phyloP scores from a whole-genome alignment of 2,888 invertebrate species.

The Tinea semifulvella region DNA sequence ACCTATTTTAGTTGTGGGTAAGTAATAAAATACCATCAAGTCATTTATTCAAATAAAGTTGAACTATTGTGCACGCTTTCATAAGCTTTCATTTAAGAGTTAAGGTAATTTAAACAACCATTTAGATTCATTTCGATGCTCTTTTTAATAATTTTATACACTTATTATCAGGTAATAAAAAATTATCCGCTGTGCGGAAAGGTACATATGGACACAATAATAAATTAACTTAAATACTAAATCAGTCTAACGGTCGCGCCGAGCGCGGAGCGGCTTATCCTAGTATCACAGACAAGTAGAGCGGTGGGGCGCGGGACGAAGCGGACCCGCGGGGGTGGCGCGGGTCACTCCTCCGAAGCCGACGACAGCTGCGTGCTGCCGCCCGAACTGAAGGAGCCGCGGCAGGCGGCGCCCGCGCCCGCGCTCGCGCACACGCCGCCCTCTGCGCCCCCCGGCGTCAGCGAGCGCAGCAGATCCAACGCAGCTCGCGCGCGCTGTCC shows the following conservation, averaged over 20 bases:
- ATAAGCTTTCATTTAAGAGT: too few relatives aligned
- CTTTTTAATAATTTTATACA: constrained; percentile 33
- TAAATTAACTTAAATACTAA: constrained; percentile 61
- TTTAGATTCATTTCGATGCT: constrained; percentile 39
- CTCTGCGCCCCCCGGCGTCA: constrained; percentile 50
- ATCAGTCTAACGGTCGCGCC: constrained; percentile 65
- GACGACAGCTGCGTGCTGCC: constrained; percentile 70
- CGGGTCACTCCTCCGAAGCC: constrained; percentile 67
- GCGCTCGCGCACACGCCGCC: constrained; percentile 52
- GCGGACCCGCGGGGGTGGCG: constrained; percentile 37
- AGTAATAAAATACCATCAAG: too few relatives aligned
- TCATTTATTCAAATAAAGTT: too few relatives aligned
- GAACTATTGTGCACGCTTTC: too few relatives aligned
- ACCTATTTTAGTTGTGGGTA: too few relatives aligned
- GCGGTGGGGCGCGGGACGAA: constrained; percentile 60
- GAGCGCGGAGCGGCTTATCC: constrained; percentile 56
- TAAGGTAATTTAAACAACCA: constrained; percentile 1
- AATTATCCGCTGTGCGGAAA: constrained; percentile 58
- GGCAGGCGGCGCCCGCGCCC: constrained; percentile 59
- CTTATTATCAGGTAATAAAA: constrained; percentile 10
- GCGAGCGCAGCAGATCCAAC: constrained; percentile 46
- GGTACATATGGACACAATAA: constrained; percentile 58
- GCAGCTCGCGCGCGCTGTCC: constrained; percentile 57
- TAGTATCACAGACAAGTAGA: constrained; percentile 66
- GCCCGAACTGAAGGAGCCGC: constrained; percentile 70